These are phyloP conservation scores for Melinaea menophilus DNA, from an alignment of 2,888 invertebrate genomes.

Conservation along the genomic window DNA sequence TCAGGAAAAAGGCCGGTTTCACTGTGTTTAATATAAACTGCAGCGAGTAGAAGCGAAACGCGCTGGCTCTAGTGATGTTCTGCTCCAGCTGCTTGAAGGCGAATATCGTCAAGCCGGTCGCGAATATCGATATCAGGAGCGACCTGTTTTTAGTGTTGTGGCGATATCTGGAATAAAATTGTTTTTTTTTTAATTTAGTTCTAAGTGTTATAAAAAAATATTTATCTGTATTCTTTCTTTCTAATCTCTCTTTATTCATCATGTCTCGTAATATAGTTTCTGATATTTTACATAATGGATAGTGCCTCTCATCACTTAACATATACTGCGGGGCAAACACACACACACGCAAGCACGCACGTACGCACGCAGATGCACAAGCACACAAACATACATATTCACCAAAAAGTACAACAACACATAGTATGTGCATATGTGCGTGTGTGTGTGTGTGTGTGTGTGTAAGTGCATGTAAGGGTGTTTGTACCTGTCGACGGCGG, in stretches of 20 bases:
- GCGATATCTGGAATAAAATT: conserved; percentile 56
- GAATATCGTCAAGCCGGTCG: conserved; percentile 37
- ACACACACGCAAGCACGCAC: neutral
- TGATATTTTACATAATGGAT: too few relatives aligned
- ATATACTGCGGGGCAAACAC: too few relatives aligned
- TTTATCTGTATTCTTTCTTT: too few relatives aligned
- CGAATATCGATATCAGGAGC: conserved; percentile 44
- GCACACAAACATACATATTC: too few relatives aligned
- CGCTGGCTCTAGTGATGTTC: conserved; percentile 40
- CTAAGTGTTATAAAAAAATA: neutral
- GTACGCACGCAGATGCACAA: neutral
- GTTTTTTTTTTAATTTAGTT: neutral
- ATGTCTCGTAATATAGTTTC: too few relatives aligned
- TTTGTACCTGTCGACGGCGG: conserved; percentile 53
- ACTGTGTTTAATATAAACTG: conserved; percentile 43
- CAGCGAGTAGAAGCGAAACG: conserved; percentile 38
- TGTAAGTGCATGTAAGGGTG: neutral
- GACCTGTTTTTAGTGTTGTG: conserved; percentile 59
- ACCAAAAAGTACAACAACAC: too few relatives aligned
- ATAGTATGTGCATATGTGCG: neutral
- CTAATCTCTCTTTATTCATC: too few relatives aligned
- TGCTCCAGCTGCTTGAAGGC: conserved; percentile 37
- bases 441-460: neutral
- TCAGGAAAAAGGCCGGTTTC: conserved; percentile 47
- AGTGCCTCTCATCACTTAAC: too few relatives aligned